A percentile compares a stretch with the other conserved stretches of the same genome.
Conservation (phyloP, 2,797 vertebrate species). For the Parambassis ranga region DNA sequence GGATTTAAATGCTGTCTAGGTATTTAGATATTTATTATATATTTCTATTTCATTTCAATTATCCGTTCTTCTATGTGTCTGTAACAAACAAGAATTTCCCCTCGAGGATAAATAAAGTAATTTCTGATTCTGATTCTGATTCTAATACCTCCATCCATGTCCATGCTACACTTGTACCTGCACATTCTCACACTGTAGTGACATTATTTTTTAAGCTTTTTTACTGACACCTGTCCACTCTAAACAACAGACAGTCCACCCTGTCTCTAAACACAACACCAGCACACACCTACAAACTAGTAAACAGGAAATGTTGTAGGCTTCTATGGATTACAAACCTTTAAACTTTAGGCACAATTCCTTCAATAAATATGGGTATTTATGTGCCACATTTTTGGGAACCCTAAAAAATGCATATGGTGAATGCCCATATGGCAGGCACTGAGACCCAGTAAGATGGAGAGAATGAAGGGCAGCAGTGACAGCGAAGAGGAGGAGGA, state of each 20-base stretch:
- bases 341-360: slow-evolving; percentile 14
- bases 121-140: neutral
- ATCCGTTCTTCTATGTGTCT: too few relatives aligned
- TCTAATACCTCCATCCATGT: neutral
- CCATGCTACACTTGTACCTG: neutral
- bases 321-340: slow-evolving; percentile 16
- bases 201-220: slow-evolving; percentile 23
- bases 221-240: slow-evolving; percentile 22
- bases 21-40: too few relatives aligned
- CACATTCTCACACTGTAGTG: slow-evolving; percentile 5
- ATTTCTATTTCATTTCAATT: too few relatives aligned
- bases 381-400: too few relatives aligned
- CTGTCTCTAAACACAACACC: neutral
- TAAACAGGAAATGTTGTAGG: slow-evolving; percentile 23
- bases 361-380: too few relatives aligned
- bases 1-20: too few relatives aligned
- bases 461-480: slow-evolving; percentile 46
- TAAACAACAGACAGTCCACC: neutral
- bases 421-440: slow-evolving; percentile 23
- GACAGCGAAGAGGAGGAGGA: slow-evolving; percentile 53
- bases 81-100: too few relatives aligned
- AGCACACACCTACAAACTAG: neutral
- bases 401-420: too few relatives aligned
- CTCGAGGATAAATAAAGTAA: neutral
- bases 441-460: slow-evolving; percentile 50